Conservation (phyloP, 2,113 vertebrate genomes). For the Cephalopterus ornatus region DNA sequence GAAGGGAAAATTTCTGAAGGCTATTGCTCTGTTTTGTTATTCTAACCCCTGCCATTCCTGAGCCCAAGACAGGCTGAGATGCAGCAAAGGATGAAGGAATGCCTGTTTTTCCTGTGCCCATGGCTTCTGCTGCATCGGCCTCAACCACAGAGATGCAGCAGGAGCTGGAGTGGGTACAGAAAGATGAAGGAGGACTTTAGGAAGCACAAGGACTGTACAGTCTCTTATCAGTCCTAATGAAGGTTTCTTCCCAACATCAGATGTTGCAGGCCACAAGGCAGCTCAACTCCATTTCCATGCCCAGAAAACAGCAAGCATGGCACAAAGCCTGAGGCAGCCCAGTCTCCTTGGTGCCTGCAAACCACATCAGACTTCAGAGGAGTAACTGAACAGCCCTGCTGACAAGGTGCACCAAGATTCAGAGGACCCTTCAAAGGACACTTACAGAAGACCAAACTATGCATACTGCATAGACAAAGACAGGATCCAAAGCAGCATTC, state of each 20-base stretch:
- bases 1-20: background rate
- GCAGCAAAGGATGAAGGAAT: background rate
- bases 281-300: background rate
- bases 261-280: background rate
- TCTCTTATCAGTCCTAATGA: background rate
- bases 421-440: background rate
- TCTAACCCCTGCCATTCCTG: background rate
- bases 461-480: background rate
- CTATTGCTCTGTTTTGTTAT: background rate
- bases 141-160: background rate
- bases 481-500: background rate
- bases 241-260: background rate
- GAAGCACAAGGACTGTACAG: background rate
- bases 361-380: background rate
- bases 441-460: background rate
- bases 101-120: background rate
- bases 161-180: background rate
- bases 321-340: background rate
- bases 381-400: background rate
- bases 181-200: background rate
- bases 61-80: background rate
- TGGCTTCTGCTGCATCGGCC: background rate
- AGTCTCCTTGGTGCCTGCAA: background rate
- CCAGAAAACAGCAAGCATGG: background rate
- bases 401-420: background rate